Evolutionary conservation across 2,888 invertebrate species (phyloP).

Genomic region (Zygothrica quintamaculata): DNA sequence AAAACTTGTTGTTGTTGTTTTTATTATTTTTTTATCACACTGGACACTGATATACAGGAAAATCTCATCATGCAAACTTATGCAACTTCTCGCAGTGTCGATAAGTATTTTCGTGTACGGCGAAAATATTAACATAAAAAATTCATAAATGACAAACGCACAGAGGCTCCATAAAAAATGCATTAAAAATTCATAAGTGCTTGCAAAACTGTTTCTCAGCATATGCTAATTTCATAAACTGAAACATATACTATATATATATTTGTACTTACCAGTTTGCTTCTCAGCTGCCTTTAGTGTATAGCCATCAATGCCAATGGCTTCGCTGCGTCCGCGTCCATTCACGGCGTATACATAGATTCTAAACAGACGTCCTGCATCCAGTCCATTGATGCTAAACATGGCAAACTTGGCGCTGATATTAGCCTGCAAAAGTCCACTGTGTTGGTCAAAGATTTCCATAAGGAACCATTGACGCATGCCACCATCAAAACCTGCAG

Average conservation of each 20-base stretch:
- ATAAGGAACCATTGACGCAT: constrained; percentile 89
- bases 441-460: constrained; percentile 89
- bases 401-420: constrained; percentile 89
- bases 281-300: constrained; percentile 91
- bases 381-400: constrained; percentile 91
- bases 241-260: background rate
- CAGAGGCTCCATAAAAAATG: constrained; percentile 26
- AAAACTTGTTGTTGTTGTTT: constrained; percentile 26
- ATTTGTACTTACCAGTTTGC: constrained; percentile 87
- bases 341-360: constrained; percentile 93
- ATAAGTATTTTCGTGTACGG: constrained; percentile 21
- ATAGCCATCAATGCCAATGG: constrained; percentile 89
- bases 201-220: constrained; percentile 6
- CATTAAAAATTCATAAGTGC: constrained; percentile 51
- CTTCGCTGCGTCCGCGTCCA: constrained; percentile 92
- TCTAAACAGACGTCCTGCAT: constrained; percentile 91
- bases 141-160: constrained; percentile 57
- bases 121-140: constrained; percentile 66
- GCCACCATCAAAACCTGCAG: constrained; percentile 89
- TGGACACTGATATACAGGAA: constrained; percentile 1
- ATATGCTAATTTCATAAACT: constrained; percentile 1
- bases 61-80: constrained; percentile 51
- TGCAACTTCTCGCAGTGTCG: constrained; percentile 34
- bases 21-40: constrained; percentile 7
- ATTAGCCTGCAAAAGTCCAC: constrained; percentile 87